Base-by-base conservation (phyloP, 2,888 invertebrate genomes). In the Dasypogon diadema region DNA sequence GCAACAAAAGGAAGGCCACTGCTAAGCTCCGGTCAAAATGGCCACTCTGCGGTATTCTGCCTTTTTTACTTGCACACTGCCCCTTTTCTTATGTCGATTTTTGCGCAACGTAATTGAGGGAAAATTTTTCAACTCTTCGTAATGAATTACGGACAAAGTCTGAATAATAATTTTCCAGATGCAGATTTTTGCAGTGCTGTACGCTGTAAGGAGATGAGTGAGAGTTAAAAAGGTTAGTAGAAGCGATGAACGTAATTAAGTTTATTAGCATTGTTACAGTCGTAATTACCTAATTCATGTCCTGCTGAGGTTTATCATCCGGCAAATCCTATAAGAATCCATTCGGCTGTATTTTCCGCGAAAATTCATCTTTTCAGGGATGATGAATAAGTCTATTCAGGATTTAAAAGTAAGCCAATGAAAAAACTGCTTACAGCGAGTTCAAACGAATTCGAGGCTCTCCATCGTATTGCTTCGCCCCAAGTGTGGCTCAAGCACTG, bases 101-200 rank as follows among this genome's bases (percentile, higher is more conserved):
- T 65, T 65, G 65, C 65, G 65, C 65, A 65, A 48, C 65, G 65
- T 65, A 65, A 65, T 65, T 65, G 65, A 24, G n/a, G 65, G 46
- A 46, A 46, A 65, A 48, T 65, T 65, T 70, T 54, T 70, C 70
- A 70, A 54, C 54, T 34, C 70, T 30, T 54, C 70, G 30, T 51
- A 54, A 54, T 70, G 70, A 54, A 70, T 70, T 70, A 65, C 65
- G 65, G 65, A 65, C 65, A 65, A 65, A 37, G 46, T 18, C 65
- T 46, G 65, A 65, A 65, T 65, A 65, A 65, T 65, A 65, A 65
- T 65, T 65, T 65, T 24, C 5, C 48, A 42, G 22, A 63, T 63
- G 42, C 24, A 60, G 60, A 60, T 58, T 58, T 58, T 16, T 46
- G 42, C 65, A 37, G 22, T n/a, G 10, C 21, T 10, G 12, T 65